Base-by-base conservation (phyloP, 2,888 invertebrate genomes). In the Chaetogeoica ovagalla region DNA sequence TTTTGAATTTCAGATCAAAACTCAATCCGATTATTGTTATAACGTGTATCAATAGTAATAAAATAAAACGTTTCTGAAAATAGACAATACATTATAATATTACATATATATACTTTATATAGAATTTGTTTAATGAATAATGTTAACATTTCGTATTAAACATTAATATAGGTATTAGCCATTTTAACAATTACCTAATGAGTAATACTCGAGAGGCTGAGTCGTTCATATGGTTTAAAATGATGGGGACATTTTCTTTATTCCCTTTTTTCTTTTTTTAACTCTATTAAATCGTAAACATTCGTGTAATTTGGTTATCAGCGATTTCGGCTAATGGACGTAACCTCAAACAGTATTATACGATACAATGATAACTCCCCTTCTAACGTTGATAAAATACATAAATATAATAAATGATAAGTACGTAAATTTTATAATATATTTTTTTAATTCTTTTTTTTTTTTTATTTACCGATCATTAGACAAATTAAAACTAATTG, bases 401-500 rank as follows among this genome's bases (percentile, higher is more conserved):
- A 65, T 74, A 74, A 75, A 74, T 71, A 55, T n/a, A 66, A 65
- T 21, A 55, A 65, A 75, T 77, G 77, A 77, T 77, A 77, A 77
- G 30, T 63, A 55, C n/a, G 19, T 77, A 21, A 21, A 70, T 62
- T 77, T 62, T 76, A 37, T 62, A 39, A 55, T 63, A 70, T 30
- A 52, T 15, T 52, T 65, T 74, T 55, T 55, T n/a, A 48, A 30
- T 30, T n/a, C n/a, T n/a, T n/a, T n/a, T 74, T 62, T 55, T 7
- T 52, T 76, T 77, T 77, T 77, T 63, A 62, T 62, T 62, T 77
- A 52, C 63, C 39, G 30, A 77, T 77, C 77, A 21, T 70, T 62
- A 37, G 62, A 77, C 70, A 70, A 69, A 77, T 77, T 77, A 77
- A 77, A 69, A 63, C 11, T 77, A 77, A 77, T 77, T 62, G 69